Evolutionary conservation across 2,113 vertebrate species (phyloP).

Genomic region (Poeciliopsis prolifica): DNA sequence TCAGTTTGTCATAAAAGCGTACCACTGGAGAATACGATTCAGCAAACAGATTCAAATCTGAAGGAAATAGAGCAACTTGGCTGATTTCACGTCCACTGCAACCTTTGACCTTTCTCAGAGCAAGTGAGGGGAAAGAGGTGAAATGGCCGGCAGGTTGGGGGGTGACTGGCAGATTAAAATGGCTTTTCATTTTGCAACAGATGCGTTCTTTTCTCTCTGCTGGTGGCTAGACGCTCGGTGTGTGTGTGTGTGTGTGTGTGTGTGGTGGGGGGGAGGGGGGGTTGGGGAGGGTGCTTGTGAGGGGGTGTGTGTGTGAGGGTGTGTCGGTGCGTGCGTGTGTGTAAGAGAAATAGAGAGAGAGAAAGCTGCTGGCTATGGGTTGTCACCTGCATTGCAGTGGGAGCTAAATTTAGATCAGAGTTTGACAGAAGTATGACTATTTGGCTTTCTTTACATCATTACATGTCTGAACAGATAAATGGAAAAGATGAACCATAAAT

Average conservation of each 20-base stretch:
- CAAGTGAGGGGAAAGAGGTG: not conserved
- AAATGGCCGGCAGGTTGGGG: constrained; percentile 1
- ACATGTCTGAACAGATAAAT: constrained; percentile 10
- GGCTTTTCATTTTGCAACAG: constrained; percentile 41
- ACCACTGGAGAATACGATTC: not conserved
- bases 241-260: not conserved
- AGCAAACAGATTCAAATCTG: constrained; percentile 3
- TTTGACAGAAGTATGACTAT: constrained; percentile 40
- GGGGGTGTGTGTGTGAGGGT: not conserved
- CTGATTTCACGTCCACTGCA: not conserved
- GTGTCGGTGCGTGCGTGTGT: not conserved
- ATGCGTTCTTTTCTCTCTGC: constrained; percentile 35
- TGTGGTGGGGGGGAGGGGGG: no score
- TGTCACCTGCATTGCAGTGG: constrained; percentile 71
- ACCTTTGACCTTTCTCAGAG: constrained; percentile 34
- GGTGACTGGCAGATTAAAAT: constrained; percentile 43
- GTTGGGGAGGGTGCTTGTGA: no score
- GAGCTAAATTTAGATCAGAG: constrained; percentile 69
- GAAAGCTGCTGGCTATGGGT: not conserved
- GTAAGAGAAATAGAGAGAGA: not conserved
- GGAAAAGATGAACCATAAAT: not conserved
- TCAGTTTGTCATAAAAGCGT: not conserved
- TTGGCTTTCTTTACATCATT: constrained; percentile 1
- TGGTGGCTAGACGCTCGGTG: not conserved
- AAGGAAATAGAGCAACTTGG: constrained; percentile 18